These are phyloP conservation scores for Bufo gargarizans DNA, from an alignment of 2,113 vertebrate species.

Conservation along the genomic window DNA sequence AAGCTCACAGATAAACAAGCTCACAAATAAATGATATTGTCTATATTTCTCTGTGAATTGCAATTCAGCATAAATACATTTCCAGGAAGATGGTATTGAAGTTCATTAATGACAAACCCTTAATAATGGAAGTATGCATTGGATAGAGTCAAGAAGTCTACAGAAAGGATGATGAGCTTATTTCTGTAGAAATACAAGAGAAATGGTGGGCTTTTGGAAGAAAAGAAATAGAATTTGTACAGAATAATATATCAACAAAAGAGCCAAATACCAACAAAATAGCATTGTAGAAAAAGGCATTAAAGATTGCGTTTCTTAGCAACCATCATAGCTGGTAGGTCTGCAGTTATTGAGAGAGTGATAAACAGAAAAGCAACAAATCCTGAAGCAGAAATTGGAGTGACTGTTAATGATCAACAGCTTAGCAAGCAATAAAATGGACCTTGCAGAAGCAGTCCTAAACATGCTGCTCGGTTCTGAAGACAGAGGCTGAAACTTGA, in stretches of 20 bases:
- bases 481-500: neutral
- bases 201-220: neutral
- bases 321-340: neutral
- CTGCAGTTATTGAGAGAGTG: neutral
- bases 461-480: neutral
- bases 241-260: constrained; percentile 10
- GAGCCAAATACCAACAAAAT: constrained; percentile 9
- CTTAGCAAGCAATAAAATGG: neutral
- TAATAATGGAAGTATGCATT: neutral
- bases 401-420: neutral
- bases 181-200: neutral
- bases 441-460: neutral
- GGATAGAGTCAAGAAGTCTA: neutral
- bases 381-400: neutral
- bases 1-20: too few relatives aligned
- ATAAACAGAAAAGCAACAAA: neutral
- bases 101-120: neutral
- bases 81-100: neutral
- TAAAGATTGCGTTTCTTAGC: constrained; percentile 18
- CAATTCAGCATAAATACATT: neutral
- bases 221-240: neutral
- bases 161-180: neutral
- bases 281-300: neutral
- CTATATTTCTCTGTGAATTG: neutral
- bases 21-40: neutral